Evolutionary conservation across 1,140 invertebrate species (phyloP), one percentile per base, ranked within the genome.

Genomic region (Fopius arisanus): DNA sequence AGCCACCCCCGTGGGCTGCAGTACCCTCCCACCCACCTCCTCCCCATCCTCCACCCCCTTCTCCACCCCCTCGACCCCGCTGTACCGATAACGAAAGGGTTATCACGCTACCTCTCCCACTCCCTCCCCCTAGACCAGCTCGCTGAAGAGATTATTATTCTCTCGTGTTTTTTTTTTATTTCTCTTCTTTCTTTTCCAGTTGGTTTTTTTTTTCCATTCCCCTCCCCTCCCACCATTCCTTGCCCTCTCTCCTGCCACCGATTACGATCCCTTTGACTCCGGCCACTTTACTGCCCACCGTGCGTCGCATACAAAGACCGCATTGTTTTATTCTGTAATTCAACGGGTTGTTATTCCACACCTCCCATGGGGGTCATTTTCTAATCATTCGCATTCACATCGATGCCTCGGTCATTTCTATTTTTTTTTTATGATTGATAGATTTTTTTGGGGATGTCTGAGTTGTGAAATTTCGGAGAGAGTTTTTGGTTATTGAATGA

Each of bases 1-100:
- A 72, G 19, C 6, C 28, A 59, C 23, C 72, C 12, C 62, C 33
- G 74, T 37, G 76, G 71, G 70, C 77, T 76, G 74, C 73, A 67
- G 70, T 75, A 74, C 72, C 76, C 76, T 70, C 65, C 51, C 59
- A 33, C 51, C 71, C 66, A 37, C 65, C 59, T 65, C 9, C 67
- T 14, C 40, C 37, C 73, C n/a, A n/a, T n/a, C n/a, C n/a, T n/a
- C n/a, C 74, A 51, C 67, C 67, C 48, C 74, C 71, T 72, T 76
- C 74, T 79, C 79, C 80, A 79, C 78, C 80, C 74, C 29, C 68
- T 74, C 76, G 72, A 66, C 31, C 63, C 37, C 67, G 59, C 63
- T 68, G 67, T 5, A 72, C 68, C 81, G 86, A 87, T 87, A 87
- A 87, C 86, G 83, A 83, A 85, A 84, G 85, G 86, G 86, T 87